Evolutionary conservation across 2,113 vertebrate species (phyloP).

Genomic region (Xerus inauris): DNA sequence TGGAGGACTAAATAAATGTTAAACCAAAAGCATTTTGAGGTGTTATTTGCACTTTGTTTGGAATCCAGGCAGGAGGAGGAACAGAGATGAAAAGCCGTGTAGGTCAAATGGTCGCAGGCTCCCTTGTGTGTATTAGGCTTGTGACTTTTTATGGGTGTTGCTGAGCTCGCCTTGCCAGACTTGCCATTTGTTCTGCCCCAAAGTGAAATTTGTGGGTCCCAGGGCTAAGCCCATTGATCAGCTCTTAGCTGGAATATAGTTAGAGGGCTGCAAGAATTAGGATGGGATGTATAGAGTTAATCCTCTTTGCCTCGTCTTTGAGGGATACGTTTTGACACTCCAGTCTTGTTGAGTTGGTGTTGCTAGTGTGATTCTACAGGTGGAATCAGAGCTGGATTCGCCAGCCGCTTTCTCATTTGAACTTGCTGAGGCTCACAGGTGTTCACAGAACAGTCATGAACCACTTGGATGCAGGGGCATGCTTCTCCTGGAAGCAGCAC

Average conservation of each 20-base stretch:
- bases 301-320: not conserved
- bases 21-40: not conserved
- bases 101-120: not conserved
- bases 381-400: not conserved
- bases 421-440: not conserved
- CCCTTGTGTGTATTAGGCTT: not conserved
- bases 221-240: not conserved
- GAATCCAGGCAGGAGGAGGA: not conserved
- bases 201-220: not conserved
- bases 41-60: not conserved
- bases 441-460: accelerated
- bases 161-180: accelerated
- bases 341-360: not conserved
- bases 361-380: not conserved
- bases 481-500: not conserved
- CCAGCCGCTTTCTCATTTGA: not conserved
- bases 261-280: not conserved
- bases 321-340: no score
- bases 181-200: not conserved
- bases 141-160: not conserved
- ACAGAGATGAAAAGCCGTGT: not conserved
- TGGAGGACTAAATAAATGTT: not conserved
- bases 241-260: not conserved
- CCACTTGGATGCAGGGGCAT: not conserved
- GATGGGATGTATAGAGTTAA: not conserved